phyloP scores from a whole-genome alignment of 2,113 vertebrate genomes.

The Taxidea taxus region DNA sequence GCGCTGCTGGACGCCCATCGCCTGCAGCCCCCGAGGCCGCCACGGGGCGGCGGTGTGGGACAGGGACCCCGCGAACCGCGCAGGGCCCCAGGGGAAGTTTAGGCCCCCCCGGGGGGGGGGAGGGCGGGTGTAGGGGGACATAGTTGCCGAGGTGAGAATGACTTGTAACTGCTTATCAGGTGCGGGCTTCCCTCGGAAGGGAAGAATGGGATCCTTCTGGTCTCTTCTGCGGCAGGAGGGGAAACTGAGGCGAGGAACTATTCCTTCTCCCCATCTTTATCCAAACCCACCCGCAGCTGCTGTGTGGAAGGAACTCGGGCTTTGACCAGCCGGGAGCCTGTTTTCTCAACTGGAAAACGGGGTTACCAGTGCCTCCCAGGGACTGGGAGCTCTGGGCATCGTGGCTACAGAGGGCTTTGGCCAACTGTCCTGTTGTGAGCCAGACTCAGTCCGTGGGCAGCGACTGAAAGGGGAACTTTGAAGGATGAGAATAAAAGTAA shows the following conservation, averaged over 20 bases:
- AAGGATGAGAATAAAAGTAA: neutral
- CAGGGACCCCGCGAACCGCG: neutral
- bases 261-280: too few species aligned
- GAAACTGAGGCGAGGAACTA: neutral
- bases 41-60: conserved; percentile 18
- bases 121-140: fast-evolving
- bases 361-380: neutral
- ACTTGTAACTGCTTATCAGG: neutral
- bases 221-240: neutral
- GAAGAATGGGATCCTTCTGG: neutral
- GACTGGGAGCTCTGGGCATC: neutral
- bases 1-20: neutral
- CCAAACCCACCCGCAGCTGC: neutral
- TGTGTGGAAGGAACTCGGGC: neutral
- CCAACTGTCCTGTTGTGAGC: neutral
- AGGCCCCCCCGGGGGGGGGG: fast-evolving
- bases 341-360: neutral
- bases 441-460: neutral
- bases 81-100: neutral
- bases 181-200: neutral
- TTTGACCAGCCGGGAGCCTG: neutral
- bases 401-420: neutral
- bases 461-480: neutral
- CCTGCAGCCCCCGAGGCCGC: neutral
- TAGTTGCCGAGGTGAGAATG: neutral